Evolutionary conservation across 2,888 invertebrate genomes (phyloP).

Genomic region (Sicus ferrugineus): DNA sequence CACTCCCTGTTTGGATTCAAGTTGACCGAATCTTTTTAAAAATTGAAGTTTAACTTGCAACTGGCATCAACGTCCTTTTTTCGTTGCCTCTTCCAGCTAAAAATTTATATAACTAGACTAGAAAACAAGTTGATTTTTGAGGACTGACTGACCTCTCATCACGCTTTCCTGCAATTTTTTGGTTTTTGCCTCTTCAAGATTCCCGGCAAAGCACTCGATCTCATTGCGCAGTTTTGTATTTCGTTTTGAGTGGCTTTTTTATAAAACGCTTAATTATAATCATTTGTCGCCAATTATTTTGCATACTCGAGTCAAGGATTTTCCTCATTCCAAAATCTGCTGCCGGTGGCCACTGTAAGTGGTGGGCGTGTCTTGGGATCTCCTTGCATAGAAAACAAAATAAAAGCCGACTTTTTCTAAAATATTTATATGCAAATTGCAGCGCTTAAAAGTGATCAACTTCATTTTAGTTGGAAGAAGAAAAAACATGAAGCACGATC

Average conservation of each 20-base stretch:
- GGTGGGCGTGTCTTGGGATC: slow-evolving; percentile 49
- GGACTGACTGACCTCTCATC: no score
- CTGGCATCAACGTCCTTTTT: no score
- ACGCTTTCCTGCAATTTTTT: no score
- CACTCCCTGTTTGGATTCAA: no score
- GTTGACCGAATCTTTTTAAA: no score
- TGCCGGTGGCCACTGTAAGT: slow-evolving; percentile 50
- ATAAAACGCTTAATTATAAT: slow-evolving; percentile 34
- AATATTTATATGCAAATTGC: slow-evolving; percentile 58
- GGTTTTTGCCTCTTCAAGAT: no score
- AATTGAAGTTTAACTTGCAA: no score
- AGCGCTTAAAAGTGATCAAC: slow-evolving; percentile 53
- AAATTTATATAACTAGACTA: no score
- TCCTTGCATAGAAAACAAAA: slow-evolving; percentile 32
- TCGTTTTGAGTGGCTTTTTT: slow-evolving; percentile 13
- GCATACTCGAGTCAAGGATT: slow-evolving; percentile 29
- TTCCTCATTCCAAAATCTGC: slow-evolving; percentile 40
- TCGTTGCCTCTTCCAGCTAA: no score
- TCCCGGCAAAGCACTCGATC: no score
- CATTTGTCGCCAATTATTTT: slow-evolving; percentile 36
- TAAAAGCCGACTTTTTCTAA: slow-evolving; percentile 33
- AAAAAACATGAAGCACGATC: not conserved
- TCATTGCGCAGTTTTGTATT: no score
- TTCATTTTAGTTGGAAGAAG: slow-evolving; percentile 50
- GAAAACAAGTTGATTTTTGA: no score